Percentiles rank a stretch among this genome's conserved stretches.
phyloP scores from a whole-genome alignment of 2,888 invertebrate genomes.

The Orchesellides sinensis region DNA sequence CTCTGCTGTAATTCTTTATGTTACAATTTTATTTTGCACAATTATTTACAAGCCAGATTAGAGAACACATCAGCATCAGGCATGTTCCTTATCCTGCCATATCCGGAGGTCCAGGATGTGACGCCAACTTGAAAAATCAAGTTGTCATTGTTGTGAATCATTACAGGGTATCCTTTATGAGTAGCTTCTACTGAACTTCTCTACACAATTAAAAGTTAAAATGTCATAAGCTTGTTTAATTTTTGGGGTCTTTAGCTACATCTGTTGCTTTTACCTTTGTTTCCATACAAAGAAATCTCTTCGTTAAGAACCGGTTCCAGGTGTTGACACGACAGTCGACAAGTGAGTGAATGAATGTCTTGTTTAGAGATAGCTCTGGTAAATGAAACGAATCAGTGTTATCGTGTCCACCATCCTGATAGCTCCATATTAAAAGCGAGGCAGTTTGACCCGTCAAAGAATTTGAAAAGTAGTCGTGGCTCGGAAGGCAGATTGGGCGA shows the following conservation, averaged over 20 bases:
- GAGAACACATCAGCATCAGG: not conserved
- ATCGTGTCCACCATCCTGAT: not conserved
- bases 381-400: too few species aligned
- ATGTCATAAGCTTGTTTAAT: too few species aligned
- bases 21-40: too few species aligned
- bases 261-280: not conserved
- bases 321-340: not conserved
- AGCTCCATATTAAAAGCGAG: not conserved
- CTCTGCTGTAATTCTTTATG: too few species aligned
- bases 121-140: not conserved
- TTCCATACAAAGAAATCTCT: not conserved
- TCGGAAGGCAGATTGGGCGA: not conserved
- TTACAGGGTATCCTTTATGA: not conserved
- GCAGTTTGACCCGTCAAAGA: not conserved
- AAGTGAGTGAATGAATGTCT: not conserved
- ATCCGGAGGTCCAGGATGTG: not conserved
- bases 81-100: not conserved
- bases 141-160: not conserved
- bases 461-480: not conserved
- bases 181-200: not conserved
- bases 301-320: not conserved
- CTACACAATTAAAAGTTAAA: too few species aligned
- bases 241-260: too few species aligned
- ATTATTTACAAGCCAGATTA: not conserved
- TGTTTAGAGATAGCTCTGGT: not conserved